These are phyloP conservation scores for Troides helena DNA, from an alignment of 2,888 invertebrate species.

Conservation along the genomic window DNA sequence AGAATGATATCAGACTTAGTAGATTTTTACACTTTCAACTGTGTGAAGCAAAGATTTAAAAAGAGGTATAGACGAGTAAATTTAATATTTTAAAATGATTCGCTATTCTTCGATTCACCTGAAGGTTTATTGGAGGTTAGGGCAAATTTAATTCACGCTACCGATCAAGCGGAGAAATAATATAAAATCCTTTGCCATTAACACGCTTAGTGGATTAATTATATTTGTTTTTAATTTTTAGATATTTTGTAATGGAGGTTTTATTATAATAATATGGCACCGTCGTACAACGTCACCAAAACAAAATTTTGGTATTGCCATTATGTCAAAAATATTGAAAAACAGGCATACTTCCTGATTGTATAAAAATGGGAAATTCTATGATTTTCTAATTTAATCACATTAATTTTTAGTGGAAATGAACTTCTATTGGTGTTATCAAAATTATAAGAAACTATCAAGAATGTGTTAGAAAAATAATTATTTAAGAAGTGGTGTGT, in stretches of 20 bases:
- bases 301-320: too few species aligned
- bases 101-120: neutral
- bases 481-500: conserved; percentile 2
- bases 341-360: neutral
- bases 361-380: neutral
- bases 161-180: neutral
- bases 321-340: neutral
- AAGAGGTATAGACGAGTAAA: neutral
- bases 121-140: neutral
- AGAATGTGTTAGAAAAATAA: neutral
- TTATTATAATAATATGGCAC: too few species aligned
- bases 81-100: neutral
- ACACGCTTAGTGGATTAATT: neutral
- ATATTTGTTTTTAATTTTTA: neutral
- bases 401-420: neutral
- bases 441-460: conserved; percentile 1
- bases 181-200: neutral
- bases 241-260: too few species aligned
- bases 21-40: neutral
- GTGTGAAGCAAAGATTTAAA: neutral
- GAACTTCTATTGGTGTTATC: neutral
- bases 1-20: neutral
- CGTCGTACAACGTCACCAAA: too few species aligned
- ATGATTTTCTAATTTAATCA: neutral
- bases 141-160: neutral